These are phyloP conservation scores for Drosophila nannoptera DNA, from an alignment of 1,140 invertebrate species.

Conservation along the genomic window DNA sequence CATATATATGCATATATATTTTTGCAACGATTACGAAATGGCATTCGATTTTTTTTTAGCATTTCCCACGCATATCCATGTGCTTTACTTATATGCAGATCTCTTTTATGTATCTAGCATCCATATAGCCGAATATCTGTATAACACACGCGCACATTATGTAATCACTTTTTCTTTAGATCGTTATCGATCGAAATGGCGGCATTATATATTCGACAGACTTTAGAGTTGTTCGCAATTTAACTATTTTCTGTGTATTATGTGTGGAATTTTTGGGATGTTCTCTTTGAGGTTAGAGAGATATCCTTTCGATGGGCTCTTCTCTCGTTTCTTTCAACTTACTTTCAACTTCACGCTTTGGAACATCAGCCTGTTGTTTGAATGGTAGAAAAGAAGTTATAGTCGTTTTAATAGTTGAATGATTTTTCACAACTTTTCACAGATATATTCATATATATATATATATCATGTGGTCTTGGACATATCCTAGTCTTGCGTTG, in stretches of 20 bases:
- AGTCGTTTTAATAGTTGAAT: constrained; percentile 18
- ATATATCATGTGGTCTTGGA: background rate
- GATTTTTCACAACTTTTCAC: background rate
- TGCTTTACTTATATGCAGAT: constrained; percentile 6
- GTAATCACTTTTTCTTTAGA: constrained; percentile 50
- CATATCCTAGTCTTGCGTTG: background rate
- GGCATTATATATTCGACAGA: background rate
- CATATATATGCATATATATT: constrained; percentile 27
- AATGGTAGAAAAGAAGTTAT: constrained; percentile 47
- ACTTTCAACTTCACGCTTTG: constrained; percentile 79
- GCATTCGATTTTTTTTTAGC: constrained; percentile 27
- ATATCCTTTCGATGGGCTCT: constrained; percentile 55
- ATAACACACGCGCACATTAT: constrained; percentile 71
- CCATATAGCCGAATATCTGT: constrained; percentile 28
- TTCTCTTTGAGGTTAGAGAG: constrained; percentile 67
- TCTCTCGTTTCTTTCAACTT: constrained; percentile 54
- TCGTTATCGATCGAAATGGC: too few relatives aligned
- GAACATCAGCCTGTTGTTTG: constrained; percentile 75
- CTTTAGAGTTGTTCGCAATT: background rate
- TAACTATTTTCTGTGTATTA: background rate
- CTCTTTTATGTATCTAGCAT: constrained; percentile 14
- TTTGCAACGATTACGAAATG: constrained; percentile 65
- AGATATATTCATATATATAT: constrained; percentile 12
- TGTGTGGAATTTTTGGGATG: constrained; percentile 7
- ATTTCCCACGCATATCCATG: constrained; percentile 18